Base-by-base conservation (phyloP, 2,113 vertebrate species). In the Channa argus region DNA sequence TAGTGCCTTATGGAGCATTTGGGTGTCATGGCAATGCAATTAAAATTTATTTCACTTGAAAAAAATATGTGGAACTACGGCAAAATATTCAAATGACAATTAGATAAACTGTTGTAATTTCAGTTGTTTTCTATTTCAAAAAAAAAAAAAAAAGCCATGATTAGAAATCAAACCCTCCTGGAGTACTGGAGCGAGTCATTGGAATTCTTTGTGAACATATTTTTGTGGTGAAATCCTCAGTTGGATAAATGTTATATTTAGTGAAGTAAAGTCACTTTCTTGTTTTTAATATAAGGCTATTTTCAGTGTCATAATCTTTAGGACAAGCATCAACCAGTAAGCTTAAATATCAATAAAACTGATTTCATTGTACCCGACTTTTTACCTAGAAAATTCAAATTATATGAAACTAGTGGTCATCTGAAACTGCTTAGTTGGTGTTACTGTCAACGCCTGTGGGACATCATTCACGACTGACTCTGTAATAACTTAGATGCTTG, bases 1-100 rank as follows among this genome's bases (percentile, higher is more conserved):
- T 95, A 97, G 97, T 98, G 97, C 97, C 97, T 98, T 98, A 98
- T 92, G 94, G 95, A 97, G 96, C 94, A 96, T 95, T 96, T 95
- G 10, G 92, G 95, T 96, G 90, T 96, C 91, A 92, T 90, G 92
- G 95, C 96, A 97, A 96, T 96, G 96, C 95, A 96, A 96, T 93
- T 92, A 87, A 95, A 96, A 93, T 95, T 93, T 87, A 95, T 95
- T 94, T 95, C 88, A 71, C 92, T 95, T 95, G 73, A 82, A 79
- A 83, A 41, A 58, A 74, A 71, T 81, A 53, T 51, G 49, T 47
- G 69, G 81, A 94, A 80, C 84, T 85, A 79, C 91, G 80, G 91
- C 68, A 85, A 79, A 76, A 90, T 86, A 89, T 77, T 86, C 59
- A 77, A 52, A 85, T 38, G 67, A 83, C 72, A 81, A 69, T 70